A percentile compares a stretch with the other conserved stretches of the same genome.
Conservation (phyloP, 2,797 vertebrate genomes). For the Gallinago stenura region DNA sequence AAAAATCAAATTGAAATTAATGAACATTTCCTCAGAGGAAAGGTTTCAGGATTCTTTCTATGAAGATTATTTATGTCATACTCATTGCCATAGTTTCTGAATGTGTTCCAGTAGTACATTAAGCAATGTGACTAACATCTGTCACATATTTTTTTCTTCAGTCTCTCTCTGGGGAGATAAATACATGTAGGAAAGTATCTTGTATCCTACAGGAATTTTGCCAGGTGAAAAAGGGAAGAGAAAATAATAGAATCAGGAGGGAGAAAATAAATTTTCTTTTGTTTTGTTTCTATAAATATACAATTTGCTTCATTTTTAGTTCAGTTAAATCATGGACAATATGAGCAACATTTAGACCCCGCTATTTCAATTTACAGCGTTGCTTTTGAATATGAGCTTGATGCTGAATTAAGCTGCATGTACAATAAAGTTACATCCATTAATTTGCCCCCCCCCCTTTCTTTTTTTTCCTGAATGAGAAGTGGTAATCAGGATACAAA, state of each 20-base stretch:
- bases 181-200: neutral
- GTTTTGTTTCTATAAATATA: neutral
- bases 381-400: neutral
- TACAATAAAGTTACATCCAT: neutral
- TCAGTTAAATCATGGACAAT: neutral
- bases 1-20: conserved; percentile 41
- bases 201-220: conserved; percentile 2
- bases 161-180: conserved; percentile 16
- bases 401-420: neutral
- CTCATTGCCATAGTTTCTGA: conserved; percentile 45
- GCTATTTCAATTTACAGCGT: neutral
- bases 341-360: neutral
- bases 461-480: neutral
- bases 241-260: neutral
- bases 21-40: conserved; percentile 3
- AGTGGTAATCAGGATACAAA: neutral
- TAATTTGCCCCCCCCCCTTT: neutral
- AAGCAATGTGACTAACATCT: conserved; percentile 59
- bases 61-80: conserved; percentile 47
- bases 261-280: neutral
- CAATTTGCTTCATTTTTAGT: neutral
- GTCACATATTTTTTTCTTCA: neutral
- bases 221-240: neutral
- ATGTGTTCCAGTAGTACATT: conserved; percentile 36
- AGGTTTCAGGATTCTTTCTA: neutral